Percentiles rank a stretch among this genome's conserved stretches.
Conservation (phyloP, 2,113 vertebrate genomes). For the Xyliphius kryptos region DNA sequence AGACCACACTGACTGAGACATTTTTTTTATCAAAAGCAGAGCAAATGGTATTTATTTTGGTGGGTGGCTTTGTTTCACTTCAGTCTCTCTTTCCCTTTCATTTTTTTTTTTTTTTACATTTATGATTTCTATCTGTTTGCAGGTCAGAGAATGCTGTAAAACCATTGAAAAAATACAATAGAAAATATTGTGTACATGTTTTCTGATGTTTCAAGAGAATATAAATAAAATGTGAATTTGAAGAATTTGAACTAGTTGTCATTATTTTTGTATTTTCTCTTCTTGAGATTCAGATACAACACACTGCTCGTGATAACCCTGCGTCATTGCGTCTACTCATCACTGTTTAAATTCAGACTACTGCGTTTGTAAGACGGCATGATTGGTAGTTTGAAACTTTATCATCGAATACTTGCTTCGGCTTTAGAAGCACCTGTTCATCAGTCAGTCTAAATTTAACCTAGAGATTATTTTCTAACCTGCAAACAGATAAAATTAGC, state of each 20-base stretch:
- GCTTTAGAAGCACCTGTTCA: too few relatives aligned
- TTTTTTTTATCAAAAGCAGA: slow-evolving; percentile 68
- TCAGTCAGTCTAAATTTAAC: background rate
- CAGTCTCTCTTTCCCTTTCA: slow-evolving; percentile 42
- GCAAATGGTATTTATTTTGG: slow-evolving; percentile 78
- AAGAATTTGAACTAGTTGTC: slow-evolving; percentile 55
- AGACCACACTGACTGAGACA: slow-evolving; percentile 69
- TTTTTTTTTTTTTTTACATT: slow-evolving; percentile 59
- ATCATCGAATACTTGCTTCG: too few relatives aligned
- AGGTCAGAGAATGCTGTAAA: slow-evolving; percentile 87
- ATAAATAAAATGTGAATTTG: slow-evolving; percentile 70
- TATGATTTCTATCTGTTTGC: slow-evolving; percentile 90
- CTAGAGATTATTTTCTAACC: slow-evolving; percentile 55
- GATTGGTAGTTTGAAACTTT: too few relatives aligned
- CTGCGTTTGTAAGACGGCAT: too few relatives aligned
- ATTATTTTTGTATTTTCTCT: slow-evolving; percentile 49
- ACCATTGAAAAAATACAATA: slow-evolving; percentile 46
- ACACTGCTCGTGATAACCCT: background rate
- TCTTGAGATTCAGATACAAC: slow-evolving; percentile 7
- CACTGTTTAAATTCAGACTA: too few relatives aligned
- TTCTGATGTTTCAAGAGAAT: slow-evolving; percentile 69
- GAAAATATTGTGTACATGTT: slow-evolving; percentile 65
- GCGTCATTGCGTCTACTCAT: background rate
- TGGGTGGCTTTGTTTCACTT: slow-evolving; percentile 67
- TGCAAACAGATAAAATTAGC: slow-evolving; percentile 66